Evolutionary conservation across 2,113 vertebrate genomes (phyloP).

Genomic region (Rhadina sibilatrix): DNA sequence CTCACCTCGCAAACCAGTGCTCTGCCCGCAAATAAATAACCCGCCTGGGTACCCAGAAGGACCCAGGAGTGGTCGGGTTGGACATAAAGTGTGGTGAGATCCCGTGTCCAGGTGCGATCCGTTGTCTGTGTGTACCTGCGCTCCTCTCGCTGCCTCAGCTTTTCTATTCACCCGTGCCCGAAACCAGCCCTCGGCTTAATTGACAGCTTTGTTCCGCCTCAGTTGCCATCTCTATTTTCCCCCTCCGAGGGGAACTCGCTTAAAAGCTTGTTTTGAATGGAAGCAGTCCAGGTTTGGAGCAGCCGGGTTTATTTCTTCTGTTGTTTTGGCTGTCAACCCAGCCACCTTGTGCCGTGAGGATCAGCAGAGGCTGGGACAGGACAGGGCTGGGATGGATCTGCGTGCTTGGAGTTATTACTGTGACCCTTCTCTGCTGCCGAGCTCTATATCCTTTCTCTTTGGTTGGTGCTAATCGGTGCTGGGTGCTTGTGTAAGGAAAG

Average conservation of each 20-base stretch:
- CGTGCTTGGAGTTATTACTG: fast-evolving
- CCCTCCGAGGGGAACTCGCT: background rate
- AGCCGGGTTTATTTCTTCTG: background rate
- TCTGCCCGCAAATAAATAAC: fast-evolving
- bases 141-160: background rate
- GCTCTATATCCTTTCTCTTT: fast-evolving
- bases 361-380: background rate
- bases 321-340: background rate
- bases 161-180: fast-evolving
- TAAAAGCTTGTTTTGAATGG: background rate
- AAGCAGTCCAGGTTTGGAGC: background rate
- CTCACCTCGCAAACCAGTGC: fast-evolving
- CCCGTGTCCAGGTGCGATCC: background rate
- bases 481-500: background rate
- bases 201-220: background rate
- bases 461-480: background rate
- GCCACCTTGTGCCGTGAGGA: background rate
- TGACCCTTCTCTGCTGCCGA: fast-evolving
- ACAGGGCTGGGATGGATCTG: background rate
- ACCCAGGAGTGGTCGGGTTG: fast-evolving
- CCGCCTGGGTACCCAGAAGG: background rate
- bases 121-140: background rate
- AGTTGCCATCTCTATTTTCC: background rate
- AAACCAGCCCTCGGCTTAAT: background rate
- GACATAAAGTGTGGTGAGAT: fast-evolving